Percentiles rank a stretch among this genome's conserved stretches.
phyloP scores from a whole-genome alignment of 2,888 invertebrate species.

The Nomada fucata region DNA sequence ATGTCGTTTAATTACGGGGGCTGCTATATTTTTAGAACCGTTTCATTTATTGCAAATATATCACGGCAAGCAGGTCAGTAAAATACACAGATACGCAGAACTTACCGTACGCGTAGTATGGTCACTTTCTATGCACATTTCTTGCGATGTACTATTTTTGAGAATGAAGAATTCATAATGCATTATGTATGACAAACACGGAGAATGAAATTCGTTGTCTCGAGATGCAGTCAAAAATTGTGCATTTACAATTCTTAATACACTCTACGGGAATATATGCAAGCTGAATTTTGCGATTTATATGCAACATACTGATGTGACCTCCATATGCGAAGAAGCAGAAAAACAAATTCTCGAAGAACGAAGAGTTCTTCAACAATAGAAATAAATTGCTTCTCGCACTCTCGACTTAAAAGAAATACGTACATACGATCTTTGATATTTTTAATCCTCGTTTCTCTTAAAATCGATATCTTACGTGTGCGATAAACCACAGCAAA shows the following conservation, averaged over 20 bases:
- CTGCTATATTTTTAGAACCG: background rate
- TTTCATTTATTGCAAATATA: slow-evolving; percentile 5
- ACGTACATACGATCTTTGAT: background rate
- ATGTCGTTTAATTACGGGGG: slow-evolving; percentile 17
- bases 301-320: background rate
- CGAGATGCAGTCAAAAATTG: background rate
- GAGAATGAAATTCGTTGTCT: background rate
- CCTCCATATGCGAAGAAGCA: background rate
- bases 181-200: too few relatives aligned
- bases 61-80: background rate
- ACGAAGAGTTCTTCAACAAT: slow-evolving; percentile 4
- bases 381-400: slow-evolving; percentile 18
- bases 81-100: background rate
- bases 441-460: slow-evolving; percentile 14
- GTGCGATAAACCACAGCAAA: too few relatives aligned
- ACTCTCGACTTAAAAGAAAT: slow-evolving; percentile 16
- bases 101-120: background rate
- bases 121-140: background rate
- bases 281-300: slow-evolving; percentile 8
- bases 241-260: background rate
- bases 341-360: slow-evolving; percentile 13
- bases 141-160: too few relatives aligned
- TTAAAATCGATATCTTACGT: too few relatives aligned
- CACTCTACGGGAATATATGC: background rate
- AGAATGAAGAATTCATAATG: too few relatives aligned